Evolutionary conservation across 2,888 invertebrate species (phyloP).

Genomic region (Chromoteleia sp.): DNA sequence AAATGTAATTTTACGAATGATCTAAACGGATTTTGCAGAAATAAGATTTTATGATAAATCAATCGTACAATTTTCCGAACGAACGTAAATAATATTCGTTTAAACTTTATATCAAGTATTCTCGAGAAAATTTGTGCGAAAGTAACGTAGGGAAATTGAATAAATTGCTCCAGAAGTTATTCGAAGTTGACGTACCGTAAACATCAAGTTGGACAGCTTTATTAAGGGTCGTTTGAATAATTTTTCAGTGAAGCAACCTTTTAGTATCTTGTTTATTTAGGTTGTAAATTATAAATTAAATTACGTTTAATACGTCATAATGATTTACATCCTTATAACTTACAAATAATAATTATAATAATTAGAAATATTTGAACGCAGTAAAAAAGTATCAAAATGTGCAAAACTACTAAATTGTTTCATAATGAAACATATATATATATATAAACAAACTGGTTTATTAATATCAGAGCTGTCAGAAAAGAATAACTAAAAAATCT

Average conservation of each 20-base stretch:
- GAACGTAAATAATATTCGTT: slow-evolving; percentile 8
- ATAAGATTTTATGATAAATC: slow-evolving; percentile 9
- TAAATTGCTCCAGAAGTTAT: slow-evolving; percentile 3
- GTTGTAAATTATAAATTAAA: background rate
- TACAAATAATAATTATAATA: background rate
- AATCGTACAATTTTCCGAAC: background rate
- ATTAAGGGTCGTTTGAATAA: background rate
- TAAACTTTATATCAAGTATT: slow-evolving; percentile 15
- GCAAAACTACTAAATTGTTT: too few species aligned
- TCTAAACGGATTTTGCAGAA: background rate
- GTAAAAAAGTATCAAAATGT: too few species aligned
- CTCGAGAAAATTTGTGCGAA: background rate
- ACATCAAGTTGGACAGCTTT: slow-evolving; percentile 3
- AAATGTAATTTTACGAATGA: background rate
- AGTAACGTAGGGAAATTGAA: slow-evolving; percentile 10
- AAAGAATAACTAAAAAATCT: too few species aligned
- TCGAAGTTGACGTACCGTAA: slow-evolving; percentile 1
- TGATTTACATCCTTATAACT: too few species aligned
- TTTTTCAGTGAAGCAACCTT: background rate
- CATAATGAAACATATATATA: too few species aligned
- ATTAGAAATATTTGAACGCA: background rate
- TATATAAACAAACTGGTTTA: too few species aligned
- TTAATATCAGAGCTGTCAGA: too few species aligned
- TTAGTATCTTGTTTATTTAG: background rate
- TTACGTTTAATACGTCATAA: background rate